These are phyloP conservation scores for Orgyia antiqua DNA, from an alignment of 2,888 invertebrate species.

Conservation along the genomic window DNA sequence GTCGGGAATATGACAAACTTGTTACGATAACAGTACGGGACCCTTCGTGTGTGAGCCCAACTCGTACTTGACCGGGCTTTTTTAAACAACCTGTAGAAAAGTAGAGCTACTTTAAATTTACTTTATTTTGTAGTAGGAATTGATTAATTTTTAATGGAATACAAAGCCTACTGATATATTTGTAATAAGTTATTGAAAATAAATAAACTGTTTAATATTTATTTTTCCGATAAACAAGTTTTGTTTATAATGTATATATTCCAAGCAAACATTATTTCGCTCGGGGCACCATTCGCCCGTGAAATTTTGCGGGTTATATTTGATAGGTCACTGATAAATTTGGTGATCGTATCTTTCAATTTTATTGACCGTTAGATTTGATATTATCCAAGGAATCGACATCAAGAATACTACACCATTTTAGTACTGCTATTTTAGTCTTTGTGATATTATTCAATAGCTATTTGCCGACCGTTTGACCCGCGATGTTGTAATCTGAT, in stretches of 20 bases:
- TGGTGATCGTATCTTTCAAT: conserved; percentile 49
- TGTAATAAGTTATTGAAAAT: too few species aligned
- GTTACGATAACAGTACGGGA: too few species aligned
- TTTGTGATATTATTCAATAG: conserved; percentile 14
- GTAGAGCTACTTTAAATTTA: too few species aligned
- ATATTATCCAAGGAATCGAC: conserved; percentile 31
- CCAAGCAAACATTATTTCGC: conserved; percentile 30
- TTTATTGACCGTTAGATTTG: conserved; percentile 55
- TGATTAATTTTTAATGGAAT: too few species aligned
- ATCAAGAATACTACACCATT: conserved; percentile 10
- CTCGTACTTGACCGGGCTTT: too few species aligned
- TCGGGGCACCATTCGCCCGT: conserved; percentile 27
- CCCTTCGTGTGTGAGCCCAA: too few species aligned
- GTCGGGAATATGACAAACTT: too few species aligned
- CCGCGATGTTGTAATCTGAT: conserved; percentile 16
- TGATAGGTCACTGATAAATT: conserved; percentile 47
- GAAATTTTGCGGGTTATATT: conserved; percentile 42
- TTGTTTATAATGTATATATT: conserved; percentile 24
- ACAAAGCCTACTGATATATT: too few species aligned
- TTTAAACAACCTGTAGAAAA: too few species aligned
- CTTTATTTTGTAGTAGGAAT: too few species aligned
- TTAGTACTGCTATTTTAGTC: conserved; percentile 18
- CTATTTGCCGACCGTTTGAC: conserved; percentile 11
- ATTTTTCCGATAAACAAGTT: conserved; percentile 18
- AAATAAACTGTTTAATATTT: conserved; percentile 11